These are phyloP conservation scores for Entomobrya proxima DNA, from an alignment of 2,888 invertebrate genomes.

Conservation along the genomic window DNA sequence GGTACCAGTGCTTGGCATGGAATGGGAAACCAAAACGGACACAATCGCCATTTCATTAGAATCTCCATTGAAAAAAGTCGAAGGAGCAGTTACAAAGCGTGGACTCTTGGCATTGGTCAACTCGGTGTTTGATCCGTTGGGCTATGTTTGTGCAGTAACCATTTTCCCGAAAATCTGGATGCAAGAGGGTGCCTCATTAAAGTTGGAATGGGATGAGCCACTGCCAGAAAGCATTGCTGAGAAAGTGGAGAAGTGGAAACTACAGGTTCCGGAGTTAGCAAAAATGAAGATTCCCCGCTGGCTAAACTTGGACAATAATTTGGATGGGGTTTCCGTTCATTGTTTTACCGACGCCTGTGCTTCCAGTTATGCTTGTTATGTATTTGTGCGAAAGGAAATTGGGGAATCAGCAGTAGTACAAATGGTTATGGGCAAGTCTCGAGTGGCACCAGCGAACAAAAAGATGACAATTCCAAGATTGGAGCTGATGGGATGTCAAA, in stretches of 20 bases:
- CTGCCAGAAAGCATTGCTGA: background rate
- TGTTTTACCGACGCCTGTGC: background rate
- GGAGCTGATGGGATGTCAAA: conserved; percentile 11
- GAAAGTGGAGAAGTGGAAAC: conserved; percentile 71
- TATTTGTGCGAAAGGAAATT: background rate
- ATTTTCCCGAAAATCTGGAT: conserved; percentile 55
- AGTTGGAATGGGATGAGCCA: conserved; percentile 64
- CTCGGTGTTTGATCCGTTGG: conserved; percentile 39
- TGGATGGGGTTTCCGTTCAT: background rate
- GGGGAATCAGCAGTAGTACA: background rate
- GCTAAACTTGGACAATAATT: background rate
- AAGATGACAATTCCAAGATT: conserved; percentile 17
- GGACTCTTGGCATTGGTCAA: conserved; percentile 34
- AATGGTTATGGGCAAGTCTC: background rate
- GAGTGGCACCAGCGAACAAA: background rate
- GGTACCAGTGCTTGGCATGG: background rate
- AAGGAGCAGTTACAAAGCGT: conserved; percentile 38
- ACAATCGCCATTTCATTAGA: background rate
- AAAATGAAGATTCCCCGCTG: background rate
- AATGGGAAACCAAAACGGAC: background rate
- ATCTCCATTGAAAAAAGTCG: background rate
- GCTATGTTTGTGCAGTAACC: conserved; percentile 10
- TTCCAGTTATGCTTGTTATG: background rate
- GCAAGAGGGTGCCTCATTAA: conserved; percentile 56
- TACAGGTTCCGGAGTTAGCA: conserved; percentile 65